Base-by-base conservation (phyloP, 2,797 vertebrate species). In the Podargus strigoides region DNA sequence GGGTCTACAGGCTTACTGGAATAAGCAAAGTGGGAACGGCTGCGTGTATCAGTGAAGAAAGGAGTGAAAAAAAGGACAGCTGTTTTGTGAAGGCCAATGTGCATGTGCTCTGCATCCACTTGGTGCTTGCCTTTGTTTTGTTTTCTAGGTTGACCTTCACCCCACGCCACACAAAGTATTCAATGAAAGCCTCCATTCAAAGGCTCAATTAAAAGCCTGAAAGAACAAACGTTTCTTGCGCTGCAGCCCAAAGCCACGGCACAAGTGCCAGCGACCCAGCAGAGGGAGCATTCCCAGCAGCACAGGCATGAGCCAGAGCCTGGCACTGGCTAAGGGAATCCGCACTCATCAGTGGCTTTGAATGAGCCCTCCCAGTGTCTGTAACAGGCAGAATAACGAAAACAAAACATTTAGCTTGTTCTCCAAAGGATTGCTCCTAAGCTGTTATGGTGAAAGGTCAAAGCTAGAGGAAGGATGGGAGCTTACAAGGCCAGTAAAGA, bases 101-200 rank as follows among this genome's bases (percentile, higher is more conserved):
- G 73, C 82, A 90, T 86, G 94, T 85, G 80, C 76, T 84, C 85
- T 64, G 78, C 86, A 90, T 83, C 34, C 50, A 85, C 70, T 77
- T 18, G 32, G 53, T 72, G 60, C 63, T 32, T 37, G 85, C 78
- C 76, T 93, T 88, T 87, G 85, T 91, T 92, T 95, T 90, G 73
- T 93, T 87, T 93, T 90, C 60, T 50, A 76, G 68, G 69, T 62
- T 76, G 76, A 90, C 68, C 93, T 80, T 78, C 79, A 82, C 32
- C 67, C 50, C 28, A 4, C 22, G 39, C 49, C 44, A 75, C 59
- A 90, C 53, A 91, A 90, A 89, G 46, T 42, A 90, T 42, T 92
- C 79, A 72, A 36, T 73, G 37, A 95, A 85, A 92, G 20, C 34
- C 55, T 91, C 75, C 1, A 3, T 79, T 92, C 70, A 72, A 74